Evolutionary conservation across 2,888 invertebrate species (phyloP).

Genomic region (Halocaridina rubra): DNA sequence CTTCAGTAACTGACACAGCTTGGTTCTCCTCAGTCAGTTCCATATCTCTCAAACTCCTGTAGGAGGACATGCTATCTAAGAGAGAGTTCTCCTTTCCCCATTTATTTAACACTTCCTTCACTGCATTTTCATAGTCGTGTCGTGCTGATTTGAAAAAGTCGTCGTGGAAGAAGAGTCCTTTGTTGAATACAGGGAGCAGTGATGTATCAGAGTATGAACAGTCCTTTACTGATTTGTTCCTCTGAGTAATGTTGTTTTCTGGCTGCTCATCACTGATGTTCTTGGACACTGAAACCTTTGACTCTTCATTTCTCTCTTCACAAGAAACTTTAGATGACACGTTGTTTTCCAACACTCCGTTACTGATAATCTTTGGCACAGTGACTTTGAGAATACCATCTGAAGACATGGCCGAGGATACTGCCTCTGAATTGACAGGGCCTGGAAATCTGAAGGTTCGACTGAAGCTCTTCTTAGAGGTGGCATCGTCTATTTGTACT

Average conservation of each 20-base stretch:
- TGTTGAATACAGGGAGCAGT: not conserved
- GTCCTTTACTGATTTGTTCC: not conserved
- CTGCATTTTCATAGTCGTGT: not conserved
- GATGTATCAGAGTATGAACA: not conserved
- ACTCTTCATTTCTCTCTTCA: not conserved
- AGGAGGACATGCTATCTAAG: not conserved
- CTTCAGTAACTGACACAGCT: not conserved
- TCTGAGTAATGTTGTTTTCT: not conserved
- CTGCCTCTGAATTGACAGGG: not conserved
- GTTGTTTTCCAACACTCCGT: no score
- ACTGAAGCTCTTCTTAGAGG: constrained; percentile 16
- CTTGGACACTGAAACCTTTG: not conserved
- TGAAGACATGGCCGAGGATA: not conserved
- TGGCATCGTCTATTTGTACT: not conserved
- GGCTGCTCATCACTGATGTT: not conserved
- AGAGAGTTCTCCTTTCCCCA: not conserved
- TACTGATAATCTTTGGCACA: not conserved
- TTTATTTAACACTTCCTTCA: not conserved
- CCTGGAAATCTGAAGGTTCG: constrained; percentile 28
- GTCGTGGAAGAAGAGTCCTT: constrained; percentile 5
- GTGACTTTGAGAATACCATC: not conserved
- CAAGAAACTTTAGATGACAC: not conserved
- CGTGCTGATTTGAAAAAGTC: not conserved
- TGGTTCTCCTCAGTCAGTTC: not conserved
- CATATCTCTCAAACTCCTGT: not conserved